Evolutionary conservation across 2,113 vertebrate species (phyloP).

Genomic region (Bucco capensis): DNA sequence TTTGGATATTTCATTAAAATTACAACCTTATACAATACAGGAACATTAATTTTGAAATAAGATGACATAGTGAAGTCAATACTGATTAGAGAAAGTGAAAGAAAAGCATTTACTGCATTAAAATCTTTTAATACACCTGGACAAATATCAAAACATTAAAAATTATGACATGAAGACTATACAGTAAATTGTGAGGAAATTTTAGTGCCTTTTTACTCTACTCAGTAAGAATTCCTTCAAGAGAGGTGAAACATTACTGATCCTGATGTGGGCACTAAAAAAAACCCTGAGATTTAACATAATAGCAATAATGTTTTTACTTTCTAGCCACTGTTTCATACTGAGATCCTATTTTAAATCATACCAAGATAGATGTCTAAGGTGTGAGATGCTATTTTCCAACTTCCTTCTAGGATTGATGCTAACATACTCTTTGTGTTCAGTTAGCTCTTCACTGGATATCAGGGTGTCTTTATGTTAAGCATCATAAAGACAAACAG

Average conservation of each 20-base stretch:
- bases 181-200: not conserved
- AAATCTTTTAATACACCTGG: not conserved
- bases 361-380: not conserved
- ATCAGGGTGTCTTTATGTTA: not conserved
- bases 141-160: constrained; percentile 3
- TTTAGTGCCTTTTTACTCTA: not conserved
- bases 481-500: not conserved
- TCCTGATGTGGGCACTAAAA: not conserved
- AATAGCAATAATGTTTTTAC: not conserved
- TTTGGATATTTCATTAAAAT: constrained; percentile 43
- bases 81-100: not conserved
- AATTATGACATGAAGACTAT: not conserved
- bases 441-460: not conserved
- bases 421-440: not conserved
- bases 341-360: not conserved
- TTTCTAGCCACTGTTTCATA: not conserved
- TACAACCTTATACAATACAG: not conserved
- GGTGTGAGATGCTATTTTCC: not conserved
- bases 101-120: not conserved
- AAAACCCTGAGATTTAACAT: not conserved
- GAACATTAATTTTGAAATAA: constrained; percentile 41
- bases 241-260: not conserved
- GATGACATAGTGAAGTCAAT: not conserved
- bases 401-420: not conserved
- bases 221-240: not conserved